A percentile compares a stretch with the other conserved stretches of the same genome.
Evolutionary conservation across 2,113 vertebrate genomes (phyloP).

Genomic region (Thymallus thymallus): DNA sequence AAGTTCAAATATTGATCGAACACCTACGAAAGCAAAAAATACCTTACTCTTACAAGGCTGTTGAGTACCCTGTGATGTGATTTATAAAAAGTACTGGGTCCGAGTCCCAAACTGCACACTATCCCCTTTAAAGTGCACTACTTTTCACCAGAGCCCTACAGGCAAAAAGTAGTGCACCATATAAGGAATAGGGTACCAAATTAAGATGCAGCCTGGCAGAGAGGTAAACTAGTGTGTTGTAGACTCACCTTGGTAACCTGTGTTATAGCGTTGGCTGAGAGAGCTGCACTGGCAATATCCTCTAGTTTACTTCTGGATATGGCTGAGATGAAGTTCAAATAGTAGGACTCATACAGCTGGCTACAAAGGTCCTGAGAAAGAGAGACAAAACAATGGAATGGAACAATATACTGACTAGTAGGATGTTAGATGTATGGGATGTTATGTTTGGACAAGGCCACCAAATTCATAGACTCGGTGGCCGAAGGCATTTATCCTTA

Average conservation of each 20-base stretch:
- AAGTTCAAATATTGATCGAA: constrained; percentile 99
- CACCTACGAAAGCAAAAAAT: constrained; percentile 74
- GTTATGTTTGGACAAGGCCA: no score
- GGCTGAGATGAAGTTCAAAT: constrained; percentile 98
- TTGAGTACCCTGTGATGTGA: no score
- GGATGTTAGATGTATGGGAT: no score
- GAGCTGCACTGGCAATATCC: constrained; percentile 94
- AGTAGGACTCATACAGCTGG: constrained; percentile 95
- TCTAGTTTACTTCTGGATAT: constrained; percentile 98
- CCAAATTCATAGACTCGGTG: no score
- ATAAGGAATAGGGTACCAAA: neutral
- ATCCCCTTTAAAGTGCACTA: no score
- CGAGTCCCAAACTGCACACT: no score
- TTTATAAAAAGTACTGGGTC: no score
- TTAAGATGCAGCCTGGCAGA: no score
- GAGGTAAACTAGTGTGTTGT: neutral
- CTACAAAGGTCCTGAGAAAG: constrained; percentile 88
- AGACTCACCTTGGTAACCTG: constrained; percentile 92
- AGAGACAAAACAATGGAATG: constrained; percentile 11
- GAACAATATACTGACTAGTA: constrained; percentile 10
- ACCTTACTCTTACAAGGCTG: neutral
- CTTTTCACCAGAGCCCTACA: neutral
- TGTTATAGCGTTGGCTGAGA: constrained; percentile 87
- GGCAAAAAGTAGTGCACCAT: neutral
- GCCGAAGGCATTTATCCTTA: no score